Evolutionary conservation across 2,113 vertebrate species (phyloP), one percentile per base, ranked within the genome.

Genomic region (Misgurnus anguillicaudatus): DNA sequence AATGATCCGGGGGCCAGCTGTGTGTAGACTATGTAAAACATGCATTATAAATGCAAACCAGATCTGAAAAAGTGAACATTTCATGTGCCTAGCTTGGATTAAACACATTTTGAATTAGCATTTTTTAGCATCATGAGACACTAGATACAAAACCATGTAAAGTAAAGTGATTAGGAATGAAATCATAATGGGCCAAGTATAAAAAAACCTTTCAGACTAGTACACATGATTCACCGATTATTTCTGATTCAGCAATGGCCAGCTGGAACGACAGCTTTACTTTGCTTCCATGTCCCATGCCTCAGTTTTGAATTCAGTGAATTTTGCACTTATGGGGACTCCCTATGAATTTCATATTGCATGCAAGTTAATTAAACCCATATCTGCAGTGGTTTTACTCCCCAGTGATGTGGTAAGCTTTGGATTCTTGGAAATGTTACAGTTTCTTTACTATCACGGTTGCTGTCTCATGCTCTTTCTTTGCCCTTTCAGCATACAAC

Each of bases 401-500:
- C 57, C 31, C 5, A 64, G 4, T 51, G 38, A 58, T 60, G 48
- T 41, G 13, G 13, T 51, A 17, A 9, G 41, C 55, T 48, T 70
- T 70, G 63, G 45, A 57, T 66, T 47, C 45, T 21, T 31, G 45
- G 31, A 63, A 31, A 17, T 42, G 19, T 60, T 42, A 4, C 58
- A 24, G 51, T 55, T 70, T 42, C 16, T 47, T 55, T 55, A 38
- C 6, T 66, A n/a, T 73, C 61, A 47, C 53, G 77, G 16, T 57
- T 80, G 61, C 62, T 65, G 24, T 80, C 7, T 65, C 38, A 17
- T 64, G 16, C 48, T 42, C 60, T 48, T 48, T 19, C 58, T 11
- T 75, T 74, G 41, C 57, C 38, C 57, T 62, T 74, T 57, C 62
- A 24, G 72, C 41, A 62, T 21, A 62, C 14, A 74, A 74, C 24